Evolutionary conservation across 2,797 vertebrate species (phyloP).

Genomic region (Merluccius polli): DNA sequence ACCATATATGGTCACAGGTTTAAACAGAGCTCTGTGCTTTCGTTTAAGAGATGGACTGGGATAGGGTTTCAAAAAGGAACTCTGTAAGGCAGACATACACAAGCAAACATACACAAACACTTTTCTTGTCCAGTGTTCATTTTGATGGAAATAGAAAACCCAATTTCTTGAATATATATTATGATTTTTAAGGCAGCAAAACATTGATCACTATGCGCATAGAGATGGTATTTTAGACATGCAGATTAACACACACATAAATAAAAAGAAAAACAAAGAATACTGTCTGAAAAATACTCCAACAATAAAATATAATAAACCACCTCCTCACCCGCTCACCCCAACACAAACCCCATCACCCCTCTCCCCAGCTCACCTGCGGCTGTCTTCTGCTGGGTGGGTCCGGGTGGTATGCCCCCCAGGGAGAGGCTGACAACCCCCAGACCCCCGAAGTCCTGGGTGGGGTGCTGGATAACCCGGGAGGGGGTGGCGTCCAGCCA

Average conservation of each 20-base stretch:
- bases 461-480: conserved; percentile 79
- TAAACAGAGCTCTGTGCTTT: conserved; percentile 8
- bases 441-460: conserved; percentile 92
- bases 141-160: neutral
- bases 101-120: neutral
- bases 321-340: neutral
- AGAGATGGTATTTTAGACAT: conserved; percentile 8
- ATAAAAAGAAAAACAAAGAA: conserved; percentile 5
- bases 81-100: neutral
- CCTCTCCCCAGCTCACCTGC: conserved; percentile 72
- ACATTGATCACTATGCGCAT: neutral
- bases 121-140: neutral
- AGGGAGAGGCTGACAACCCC: conserved; percentile 86
- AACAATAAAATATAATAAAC: neutral
- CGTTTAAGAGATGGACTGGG: neutral
- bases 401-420: conserved; percentile 83
- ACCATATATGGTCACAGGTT: conserved; percentile 7
- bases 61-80: neutral
- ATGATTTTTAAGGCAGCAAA: neutral
- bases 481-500: conserved; percentile 74
- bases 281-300: neutral
- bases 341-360: conserved; percentile 1
- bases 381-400: conserved; percentile 74
- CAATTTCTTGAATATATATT: neutral
- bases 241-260: neutral